phyloP scores from a whole-genome alignment of 2,797 vertebrate species.

The Periparus ater region DNA sequence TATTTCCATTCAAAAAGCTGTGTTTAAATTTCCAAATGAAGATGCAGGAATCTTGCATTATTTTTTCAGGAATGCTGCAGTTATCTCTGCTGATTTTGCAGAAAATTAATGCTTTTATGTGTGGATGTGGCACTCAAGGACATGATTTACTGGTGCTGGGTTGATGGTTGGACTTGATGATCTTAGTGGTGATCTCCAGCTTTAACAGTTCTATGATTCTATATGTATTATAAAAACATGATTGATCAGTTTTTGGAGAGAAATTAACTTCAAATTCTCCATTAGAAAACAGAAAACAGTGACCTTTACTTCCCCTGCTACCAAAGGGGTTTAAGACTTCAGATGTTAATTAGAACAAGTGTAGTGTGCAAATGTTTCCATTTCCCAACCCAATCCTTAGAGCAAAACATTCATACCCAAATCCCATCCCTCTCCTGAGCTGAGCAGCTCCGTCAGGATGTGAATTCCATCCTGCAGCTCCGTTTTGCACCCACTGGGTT shows the following conservation, averaged over 20 bases:
- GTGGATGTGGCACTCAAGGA: background rate
- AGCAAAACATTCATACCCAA: accelerated
- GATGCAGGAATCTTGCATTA: background rate
- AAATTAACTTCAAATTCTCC: background rate
- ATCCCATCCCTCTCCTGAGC: background rate
- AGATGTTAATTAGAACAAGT: background rate
- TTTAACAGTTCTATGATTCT: background rate
- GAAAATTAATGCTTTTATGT: background rate
- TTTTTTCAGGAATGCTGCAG: background rate
- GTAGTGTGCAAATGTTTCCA: background rate
- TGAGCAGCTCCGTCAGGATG: background rate
- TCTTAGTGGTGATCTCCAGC: background rate
- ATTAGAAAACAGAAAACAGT: background rate
- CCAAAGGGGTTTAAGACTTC: background rate
- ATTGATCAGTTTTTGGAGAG: background rate
- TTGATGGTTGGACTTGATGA: background rate
- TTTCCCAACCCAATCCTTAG: background rate
- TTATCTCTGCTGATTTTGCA: background rate
- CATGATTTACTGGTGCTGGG: background rate
- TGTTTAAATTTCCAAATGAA: background rate
- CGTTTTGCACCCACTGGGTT: background rate
- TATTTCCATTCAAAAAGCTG: background rate
- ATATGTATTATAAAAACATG: accelerated
- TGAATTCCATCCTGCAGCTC: background rate
- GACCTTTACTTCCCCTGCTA: background rate